Evolutionary conservation across 2,113 vertebrate genomes (phyloP).

Genomic region (Xiphophorus hellerii): DNA sequence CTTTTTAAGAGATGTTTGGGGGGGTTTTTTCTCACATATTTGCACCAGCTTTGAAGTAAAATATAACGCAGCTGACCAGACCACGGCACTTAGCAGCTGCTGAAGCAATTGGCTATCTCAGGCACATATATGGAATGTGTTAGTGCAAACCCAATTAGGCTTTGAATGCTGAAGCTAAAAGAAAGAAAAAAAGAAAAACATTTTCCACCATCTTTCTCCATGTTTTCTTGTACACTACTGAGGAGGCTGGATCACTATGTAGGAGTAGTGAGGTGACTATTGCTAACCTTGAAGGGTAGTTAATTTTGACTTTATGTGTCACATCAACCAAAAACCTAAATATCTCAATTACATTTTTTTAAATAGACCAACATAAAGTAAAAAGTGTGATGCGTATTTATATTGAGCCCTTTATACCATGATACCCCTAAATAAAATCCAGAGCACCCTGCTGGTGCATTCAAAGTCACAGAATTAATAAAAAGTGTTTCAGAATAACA

Average conservation of each 20-base stretch:
- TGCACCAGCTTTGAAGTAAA: neutral
- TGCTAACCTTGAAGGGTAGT: slow-evolving; percentile 2
- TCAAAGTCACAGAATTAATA: too few species aligned
- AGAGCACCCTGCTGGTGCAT: too few species aligned
- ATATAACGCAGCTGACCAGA: neutral
- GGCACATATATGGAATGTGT: neutral
- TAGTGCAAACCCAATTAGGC: slow-evolving; percentile 29
- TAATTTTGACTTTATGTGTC: too few species aligned
- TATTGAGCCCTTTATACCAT: too few species aligned
- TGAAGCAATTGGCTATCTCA: neutral
- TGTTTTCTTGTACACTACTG: slow-evolving; percentile 46
- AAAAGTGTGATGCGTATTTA: too few species aligned
- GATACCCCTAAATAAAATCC: too few species aligned
- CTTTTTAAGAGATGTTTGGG: neutral
- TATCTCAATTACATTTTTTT: too few species aligned
- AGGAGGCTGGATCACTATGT: slow-evolving; percentile 23
- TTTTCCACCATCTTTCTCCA: slow-evolving; percentile 27
- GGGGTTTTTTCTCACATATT: neutral
- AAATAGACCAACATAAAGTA: too few species aligned
- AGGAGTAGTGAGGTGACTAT: slow-evolving; percentile 52
- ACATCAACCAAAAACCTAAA: too few species aligned
- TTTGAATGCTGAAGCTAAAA: slow-evolving; percentile 29
- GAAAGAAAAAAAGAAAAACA: slow-evolving; percentile 5
- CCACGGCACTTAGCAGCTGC: neutral
- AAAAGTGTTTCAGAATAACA: neutral